A percentile compares a stretch with the other conserved stretches of the same genome.
These are phyloP conservation scores for Neodiprion pinetum DNA, from an alignment of 1,140 invertebrate genomes.

Conservation along the genomic window DNA sequence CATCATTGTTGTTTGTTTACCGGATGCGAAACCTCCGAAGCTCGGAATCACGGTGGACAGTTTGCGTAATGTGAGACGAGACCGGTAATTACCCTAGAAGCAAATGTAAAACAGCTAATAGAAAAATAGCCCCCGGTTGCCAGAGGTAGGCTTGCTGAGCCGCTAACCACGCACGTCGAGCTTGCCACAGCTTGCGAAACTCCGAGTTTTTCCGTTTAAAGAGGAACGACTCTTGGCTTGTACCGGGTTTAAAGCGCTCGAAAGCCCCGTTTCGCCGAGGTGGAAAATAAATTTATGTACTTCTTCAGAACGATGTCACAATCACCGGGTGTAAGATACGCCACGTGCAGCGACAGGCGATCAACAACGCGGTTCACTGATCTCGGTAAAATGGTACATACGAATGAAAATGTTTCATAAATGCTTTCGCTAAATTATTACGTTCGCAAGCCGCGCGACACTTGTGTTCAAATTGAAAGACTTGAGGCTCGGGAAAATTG, in stretches of 20 bases:
- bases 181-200: constrained; percentile 21
- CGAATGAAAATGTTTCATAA: background rate
- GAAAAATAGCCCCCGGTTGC: constrained; percentile 24
- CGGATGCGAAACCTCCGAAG: background rate
- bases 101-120: constrained; percentile 26
- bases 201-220: constrained; percentile 29
- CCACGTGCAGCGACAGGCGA: too few relatives aligned
- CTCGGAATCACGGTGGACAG: background rate
- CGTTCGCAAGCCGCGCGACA: background rate
- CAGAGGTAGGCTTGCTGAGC: constrained; percentile 15
- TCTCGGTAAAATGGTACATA: background rate
- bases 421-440: background rate
- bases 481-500: background rate
- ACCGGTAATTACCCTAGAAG: constrained; percentile 27
- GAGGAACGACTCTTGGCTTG: constrained; percentile 24
- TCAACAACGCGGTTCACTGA: background rate
- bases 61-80: background rate
- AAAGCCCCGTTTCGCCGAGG: too few relatives aligned
- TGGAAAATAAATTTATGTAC: background rate
- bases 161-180: constrained; percentile 23
- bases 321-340: too few relatives aligned
- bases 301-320: background rate
- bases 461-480: background rate
- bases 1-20: too few relatives aligned
- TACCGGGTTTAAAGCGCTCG: background rate